These are phyloP conservation scores for Arrhamphus sclerolepis DNA, from an alignment of 2,797 vertebrate genomes.

Conservation along the genomic window DNA sequence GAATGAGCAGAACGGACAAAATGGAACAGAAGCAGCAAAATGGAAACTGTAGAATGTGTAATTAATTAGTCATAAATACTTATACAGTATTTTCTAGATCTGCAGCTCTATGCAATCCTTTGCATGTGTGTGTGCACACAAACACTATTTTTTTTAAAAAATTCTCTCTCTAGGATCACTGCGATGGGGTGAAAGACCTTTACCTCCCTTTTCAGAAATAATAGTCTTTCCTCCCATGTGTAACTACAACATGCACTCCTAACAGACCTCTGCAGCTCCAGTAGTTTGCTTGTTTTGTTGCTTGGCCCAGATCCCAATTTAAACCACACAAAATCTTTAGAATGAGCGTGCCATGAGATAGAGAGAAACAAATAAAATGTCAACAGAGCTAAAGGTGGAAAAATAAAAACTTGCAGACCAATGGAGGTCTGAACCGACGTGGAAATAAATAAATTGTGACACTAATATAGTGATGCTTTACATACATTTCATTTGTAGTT, in stretches of 20 bases:
- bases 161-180: not conserved
- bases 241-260: conserved; percentile 70
- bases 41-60: not conserved
- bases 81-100: not conserved
- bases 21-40: conserved; percentile 17
- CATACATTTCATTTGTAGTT: too few species aligned
- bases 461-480: not conserved
- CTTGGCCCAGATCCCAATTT: conserved; percentile 33
- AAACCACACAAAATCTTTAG: conserved; percentile 53
- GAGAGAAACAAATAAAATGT: conserved; percentile 9
- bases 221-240: conserved; percentile 49
- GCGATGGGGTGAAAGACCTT: conserved; percentile 11
- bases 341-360: conserved; percentile 32
- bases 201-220: conserved; percentile 40
- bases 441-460: conserved; percentile 13
- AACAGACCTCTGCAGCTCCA: conserved; percentile 57
- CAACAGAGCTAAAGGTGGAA: not conserved
- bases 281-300: conserved; percentile 28
- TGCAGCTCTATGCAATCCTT: not conserved
- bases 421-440: conserved; percentile 13
- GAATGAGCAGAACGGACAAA: conserved; percentile 15
- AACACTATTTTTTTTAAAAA: too few species aligned
- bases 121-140: not conserved
- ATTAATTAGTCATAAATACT: too few species aligned
- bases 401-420: conserved; percentile 8